Evolutionary conservation across 1,140 invertebrate genomes (phyloP).

Genomic region (Choristoneura fumiferana): DNA sequence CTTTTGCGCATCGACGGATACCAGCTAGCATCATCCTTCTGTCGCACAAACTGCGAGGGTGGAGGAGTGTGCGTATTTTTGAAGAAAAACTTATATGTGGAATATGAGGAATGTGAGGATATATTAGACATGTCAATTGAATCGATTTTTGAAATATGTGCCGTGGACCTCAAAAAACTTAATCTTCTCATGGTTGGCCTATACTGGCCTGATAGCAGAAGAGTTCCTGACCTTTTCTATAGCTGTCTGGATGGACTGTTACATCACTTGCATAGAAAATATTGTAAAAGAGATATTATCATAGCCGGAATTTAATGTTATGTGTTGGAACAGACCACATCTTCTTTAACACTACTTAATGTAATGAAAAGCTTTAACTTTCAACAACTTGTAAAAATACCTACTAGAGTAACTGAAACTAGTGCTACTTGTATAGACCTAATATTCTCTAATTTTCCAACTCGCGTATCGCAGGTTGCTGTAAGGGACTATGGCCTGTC

Average conservation of each 20-base stretch:
- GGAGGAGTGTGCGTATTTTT: background rate
- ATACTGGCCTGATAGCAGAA: background rate
- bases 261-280: background rate
- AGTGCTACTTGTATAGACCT: conserved; percentile 8
- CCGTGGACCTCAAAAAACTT: background rate
- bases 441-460: conserved; percentile 12
- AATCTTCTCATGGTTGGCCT: background rate
- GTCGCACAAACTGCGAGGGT: no score
- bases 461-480: background rate
- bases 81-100: background rate
- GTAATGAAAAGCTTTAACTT: conserved; percentile 6
- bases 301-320: conserved; percentile 2
- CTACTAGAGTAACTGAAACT: background rate
- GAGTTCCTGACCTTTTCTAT: background rate
- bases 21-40: no score
- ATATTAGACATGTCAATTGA: background rate
- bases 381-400: background rate
- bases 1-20: no score
- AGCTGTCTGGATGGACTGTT: background rate
- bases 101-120: background rate
- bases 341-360: background rate
- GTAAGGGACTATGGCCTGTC: background rate
- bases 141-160: background rate
- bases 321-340: background rate
- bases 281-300: background rate